Base-by-base conservation (phyloP, 2,113 vertebrate species). In the Leptobrachium ailaonicum region DNA sequence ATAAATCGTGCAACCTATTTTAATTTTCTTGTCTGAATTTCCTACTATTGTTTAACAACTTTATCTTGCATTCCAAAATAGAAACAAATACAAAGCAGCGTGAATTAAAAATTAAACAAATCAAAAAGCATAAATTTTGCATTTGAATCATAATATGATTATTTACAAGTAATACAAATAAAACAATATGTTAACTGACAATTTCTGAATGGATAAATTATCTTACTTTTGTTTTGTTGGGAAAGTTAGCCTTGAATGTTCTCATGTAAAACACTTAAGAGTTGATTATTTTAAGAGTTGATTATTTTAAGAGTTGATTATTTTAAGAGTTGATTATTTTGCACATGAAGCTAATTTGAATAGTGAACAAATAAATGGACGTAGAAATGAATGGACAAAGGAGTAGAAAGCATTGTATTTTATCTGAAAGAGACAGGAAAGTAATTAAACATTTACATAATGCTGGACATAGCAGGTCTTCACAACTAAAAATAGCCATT, bases 381-480 rank as follows among this genome's bases (percentile, higher is more conserved):
- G 6, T 20, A 4, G 10, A 64, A 20, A 68, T 68, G 66, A 47
- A 70, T 20, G 13, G n/a, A 71, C 4, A 53, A 54, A 54, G 45
- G 45, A 54, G 40, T 54, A 4, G 8, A 71, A 71, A 71, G 70
- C 45, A 40, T 41, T 41, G 47, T 32, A 54, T 47, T 70, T 70
- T 44, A 50, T 47, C 44, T 71, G 70, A 41, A 71, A 71, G 47
- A 5, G 70, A 54, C 70, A 71, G 70, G 47, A 71, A 70, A 71
- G 70, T 20, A 53, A 71, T 71, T 70, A 54, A 54, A 71, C 45
- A 54, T 71, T 71, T 53, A 71, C 70, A 71, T 54, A 71, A 71
- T 54, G 45, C 70, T 54, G 20, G 70, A 50, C 70, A 71, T 71
- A 54, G 45, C 47, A 71, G 70, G 70, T 54, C 70, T 71, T 71